A percentile compares a stretch with the other conserved stretches of the same genome.
phyloP scores from a whole-genome alignment of 2,113 vertebrate species.

The Galbula dea region DNA sequence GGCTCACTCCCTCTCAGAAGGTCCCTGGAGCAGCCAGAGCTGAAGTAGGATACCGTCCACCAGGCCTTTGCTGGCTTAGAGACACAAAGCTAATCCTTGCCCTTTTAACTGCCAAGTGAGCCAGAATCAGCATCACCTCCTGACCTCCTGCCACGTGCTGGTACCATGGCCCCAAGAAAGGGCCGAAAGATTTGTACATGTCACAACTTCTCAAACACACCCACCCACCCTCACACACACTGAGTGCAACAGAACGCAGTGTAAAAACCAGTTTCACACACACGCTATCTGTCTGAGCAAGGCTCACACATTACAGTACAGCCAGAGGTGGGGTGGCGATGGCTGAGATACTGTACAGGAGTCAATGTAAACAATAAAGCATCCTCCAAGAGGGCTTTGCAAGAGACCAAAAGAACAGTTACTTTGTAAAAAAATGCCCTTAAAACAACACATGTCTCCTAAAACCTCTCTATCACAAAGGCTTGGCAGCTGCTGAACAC shows the following conservation, averaged over 20 bases:
- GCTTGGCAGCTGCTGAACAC: neutral
- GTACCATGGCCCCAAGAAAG: slow-evolving; percentile 17
- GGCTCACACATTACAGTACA: slow-evolving; percentile 44
- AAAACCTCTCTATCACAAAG: neutral
- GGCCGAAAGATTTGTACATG: slow-evolving; percentile 28
- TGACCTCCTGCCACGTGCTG: slow-evolving; percentile 24
- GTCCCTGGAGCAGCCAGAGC: neutral
- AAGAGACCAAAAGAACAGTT: slow-evolving; percentile 65
- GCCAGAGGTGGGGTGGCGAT: neutral
- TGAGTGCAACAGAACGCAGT: slow-evolving; percentile 56
- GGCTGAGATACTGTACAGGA: slow-evolving; percentile 58
- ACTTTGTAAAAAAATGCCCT: slow-evolving; percentile 79
- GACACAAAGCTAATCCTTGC: neutral
- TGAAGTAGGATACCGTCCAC: neutral
- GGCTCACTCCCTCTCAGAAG: neutral
- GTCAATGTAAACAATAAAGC: slow-evolving; percentile 79
- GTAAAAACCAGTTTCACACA: slow-evolving; percentile 5
- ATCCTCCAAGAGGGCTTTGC: slow-evolving; percentile 63
- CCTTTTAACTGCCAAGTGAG: neutral
- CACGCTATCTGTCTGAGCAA: slow-evolving; percentile 14
- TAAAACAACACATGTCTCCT: neutral
- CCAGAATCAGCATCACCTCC: neutral
- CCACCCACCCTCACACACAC: neutral
- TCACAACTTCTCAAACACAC: slow-evolving; percentile 26
- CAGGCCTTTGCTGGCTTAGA: slow-evolving; percentile 2